A percentile compares a stretch with the other conserved stretches of the same genome.
These are phyloP conservation scores for Ptychobarbus kaznakovi DNA, from an alignment of 2,797 vertebrate genomes.

Conservation along the genomic window DNA sequence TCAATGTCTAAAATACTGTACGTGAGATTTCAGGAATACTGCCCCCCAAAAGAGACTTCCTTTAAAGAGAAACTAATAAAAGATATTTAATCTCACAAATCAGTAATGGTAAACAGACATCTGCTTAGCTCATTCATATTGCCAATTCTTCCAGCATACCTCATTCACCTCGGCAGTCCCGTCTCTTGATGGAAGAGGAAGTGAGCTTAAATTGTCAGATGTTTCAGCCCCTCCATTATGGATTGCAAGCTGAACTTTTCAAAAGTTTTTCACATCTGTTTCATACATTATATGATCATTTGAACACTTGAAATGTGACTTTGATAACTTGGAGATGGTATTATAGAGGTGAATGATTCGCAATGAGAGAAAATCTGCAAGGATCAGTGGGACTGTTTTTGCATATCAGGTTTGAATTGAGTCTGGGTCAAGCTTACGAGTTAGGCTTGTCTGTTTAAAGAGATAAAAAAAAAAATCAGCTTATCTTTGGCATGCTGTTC, in stretches of 20 bases:
- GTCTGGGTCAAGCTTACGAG: neutral
- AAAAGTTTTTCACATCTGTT: neutral
- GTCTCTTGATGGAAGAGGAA: neutral
- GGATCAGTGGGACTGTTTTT: neutral
- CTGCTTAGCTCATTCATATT: neutral
- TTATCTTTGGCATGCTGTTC: neutral
- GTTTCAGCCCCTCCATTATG: neutral
- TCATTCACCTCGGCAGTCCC: constrained; percentile 26
- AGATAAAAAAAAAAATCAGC: neutral
- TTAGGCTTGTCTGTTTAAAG: neutral
- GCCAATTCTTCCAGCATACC: constrained; percentile 1
- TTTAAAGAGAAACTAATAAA: neutral
- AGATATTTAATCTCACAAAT: neutral
- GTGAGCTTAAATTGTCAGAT: constrained; percentile 20
- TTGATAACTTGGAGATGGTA: neutral
- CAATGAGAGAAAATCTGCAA: neutral
- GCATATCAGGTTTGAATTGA: neutral
- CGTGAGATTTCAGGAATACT: constrained; percentile 67
- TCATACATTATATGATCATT: neutral
- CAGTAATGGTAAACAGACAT: neutral
- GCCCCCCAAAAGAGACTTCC: constrained; percentile 51
- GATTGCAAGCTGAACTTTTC: neutral
- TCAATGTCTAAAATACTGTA: constrained; percentile 69
- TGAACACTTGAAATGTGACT: neutral
- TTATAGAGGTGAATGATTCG: neutral